These are phyloP conservation scores for Gymnocheta viridis DNA, from an alignment of 2,888 invertebrate genomes.

Conservation along the genomic window DNA sequence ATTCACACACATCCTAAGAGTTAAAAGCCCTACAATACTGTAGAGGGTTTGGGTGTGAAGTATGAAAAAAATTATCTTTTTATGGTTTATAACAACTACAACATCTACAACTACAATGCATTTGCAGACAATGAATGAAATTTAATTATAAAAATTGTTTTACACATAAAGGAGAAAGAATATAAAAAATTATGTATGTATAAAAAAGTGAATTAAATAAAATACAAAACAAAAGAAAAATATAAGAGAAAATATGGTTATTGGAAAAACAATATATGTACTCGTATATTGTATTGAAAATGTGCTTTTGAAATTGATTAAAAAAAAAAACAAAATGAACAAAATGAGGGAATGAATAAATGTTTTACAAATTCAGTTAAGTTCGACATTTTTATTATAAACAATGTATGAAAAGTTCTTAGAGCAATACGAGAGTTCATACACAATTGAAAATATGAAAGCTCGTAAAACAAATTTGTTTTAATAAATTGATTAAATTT, in stretches of 20 bases:
- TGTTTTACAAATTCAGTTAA: conserved; percentile 38
- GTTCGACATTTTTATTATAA: conserved; percentile 12
- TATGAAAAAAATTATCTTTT: conserved; percentile 60
- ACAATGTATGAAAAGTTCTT: conserved; percentile 19
- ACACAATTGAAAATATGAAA: not conserved
- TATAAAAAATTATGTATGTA: not conserved
- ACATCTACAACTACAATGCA: conserved; percentile 28
- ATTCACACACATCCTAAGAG: not conserved
- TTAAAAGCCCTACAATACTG: not conserved
- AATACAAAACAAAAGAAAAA: conserved; percentile 50
- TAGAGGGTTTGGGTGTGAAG: conserved; percentile 34
- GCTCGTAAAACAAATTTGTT: conserved; percentile 18
- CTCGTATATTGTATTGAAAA: conserved; percentile 36
- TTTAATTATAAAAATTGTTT: conserved; percentile 67
- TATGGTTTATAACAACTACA: conserved; percentile 54
- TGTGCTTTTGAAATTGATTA: conserved; percentile 38
- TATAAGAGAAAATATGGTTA: conserved; percentile 51
- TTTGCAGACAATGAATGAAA: conserved; percentile 59
- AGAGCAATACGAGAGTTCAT: not conserved
- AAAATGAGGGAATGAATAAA: conserved; percentile 1
- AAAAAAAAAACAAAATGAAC: conserved; percentile 9
- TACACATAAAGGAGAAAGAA: conserved; percentile 19
- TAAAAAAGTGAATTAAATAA: conserved; percentile 49
- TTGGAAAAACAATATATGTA: conserved; percentile 31
- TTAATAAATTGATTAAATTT: conserved; percentile 49